Evolutionary conservation across 2,888 invertebrate species (phyloP), one percentile per base, ranked within the genome.

Genomic region (Ophion slaviceki): DNA sequence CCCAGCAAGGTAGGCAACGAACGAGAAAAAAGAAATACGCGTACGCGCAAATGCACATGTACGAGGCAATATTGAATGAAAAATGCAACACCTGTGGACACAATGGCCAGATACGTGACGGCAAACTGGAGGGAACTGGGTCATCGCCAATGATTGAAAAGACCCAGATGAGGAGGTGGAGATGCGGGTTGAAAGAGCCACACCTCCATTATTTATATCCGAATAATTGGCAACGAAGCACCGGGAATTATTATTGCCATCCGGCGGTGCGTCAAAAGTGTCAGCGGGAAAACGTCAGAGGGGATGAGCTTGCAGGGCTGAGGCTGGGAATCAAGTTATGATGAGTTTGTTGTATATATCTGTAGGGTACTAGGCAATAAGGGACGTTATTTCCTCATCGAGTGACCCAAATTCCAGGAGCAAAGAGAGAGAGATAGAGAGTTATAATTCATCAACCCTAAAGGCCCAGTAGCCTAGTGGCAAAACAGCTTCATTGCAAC

Each of bases 171-270:
- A 59, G 45, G 32, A 66, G 57, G 28, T n/a, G n/a, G 71, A 71
- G 53, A 59, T 24, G 53, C 11, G 40, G 61, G 20, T 24, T 20
- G 47, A 70, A 10, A 68, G 66, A 70, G 40, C 62, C 68, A 53
- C n/a, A 24, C 47, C 53, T 61, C 71, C 59, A 53, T 77, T 81
- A 66, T 78, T 86, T 74, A 75, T 71, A 70, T 64, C 47, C 77
- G 80, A 78, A 75, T 86, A 86, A 86, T 86, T 84, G 75, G 83
- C 59, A 83, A 70, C 61, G 76, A 80, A 76, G 80, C 64, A 59
- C 11, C 61, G 24, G 40, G 70, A 11, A 47, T 47, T 68, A 77
- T 59, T 84, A 84, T 77, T 67, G 84, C 40, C 28, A 77, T 61
- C 47, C 53, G 24, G 40, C 24, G 67, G 36, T 67, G 82, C 36